A percentile compares a stretch with the other conserved stretches of the same genome.
phyloP scores from a whole-genome alignment of 2,113 vertebrate genomes.

The Vidua chalybeata region DNA sequence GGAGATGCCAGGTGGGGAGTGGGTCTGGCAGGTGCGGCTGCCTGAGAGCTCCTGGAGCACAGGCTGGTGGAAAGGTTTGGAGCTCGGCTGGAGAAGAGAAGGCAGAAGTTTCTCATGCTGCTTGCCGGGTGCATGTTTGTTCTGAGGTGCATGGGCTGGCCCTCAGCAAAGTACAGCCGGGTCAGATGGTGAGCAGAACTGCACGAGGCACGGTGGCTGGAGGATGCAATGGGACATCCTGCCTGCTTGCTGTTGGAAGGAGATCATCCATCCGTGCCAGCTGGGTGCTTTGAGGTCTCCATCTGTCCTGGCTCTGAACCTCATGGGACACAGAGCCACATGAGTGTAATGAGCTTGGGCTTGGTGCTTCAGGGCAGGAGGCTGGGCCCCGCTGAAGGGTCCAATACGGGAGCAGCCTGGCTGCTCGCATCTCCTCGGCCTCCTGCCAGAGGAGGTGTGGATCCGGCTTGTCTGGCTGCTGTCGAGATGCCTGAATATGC shows the following conservation, averaged over 20 bases:
- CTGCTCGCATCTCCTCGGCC: neutral
- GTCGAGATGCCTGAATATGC: neutral
- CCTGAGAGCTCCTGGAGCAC: neutral
- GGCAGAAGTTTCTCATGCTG: neutral
- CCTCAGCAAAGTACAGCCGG: accelerated
- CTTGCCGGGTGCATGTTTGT: neutral
- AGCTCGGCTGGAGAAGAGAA: neutral
- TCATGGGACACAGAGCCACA: neutral
- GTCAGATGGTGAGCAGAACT: neutral
- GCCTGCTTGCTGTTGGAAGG: neutral
- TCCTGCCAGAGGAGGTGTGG: constrained; percentile 15
- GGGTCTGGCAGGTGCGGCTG: neutral
- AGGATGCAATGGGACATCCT: neutral
- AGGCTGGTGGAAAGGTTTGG: neutral
- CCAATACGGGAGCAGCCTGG: neutral
- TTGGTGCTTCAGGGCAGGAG: neutral
- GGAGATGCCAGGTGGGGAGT: neutral
- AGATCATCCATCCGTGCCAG: neutral
- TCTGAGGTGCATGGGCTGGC: neutral
- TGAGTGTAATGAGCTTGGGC: neutral
- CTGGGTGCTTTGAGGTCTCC: neutral
- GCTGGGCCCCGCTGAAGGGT: neutral
- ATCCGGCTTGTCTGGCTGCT: constrained; percentile 21
- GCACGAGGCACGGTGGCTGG: neutral
- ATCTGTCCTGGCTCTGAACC: neutral